Base-by-base conservation (phyloP, 2,888 invertebrate genomes). In the Copidosoma aretas region DNA sequence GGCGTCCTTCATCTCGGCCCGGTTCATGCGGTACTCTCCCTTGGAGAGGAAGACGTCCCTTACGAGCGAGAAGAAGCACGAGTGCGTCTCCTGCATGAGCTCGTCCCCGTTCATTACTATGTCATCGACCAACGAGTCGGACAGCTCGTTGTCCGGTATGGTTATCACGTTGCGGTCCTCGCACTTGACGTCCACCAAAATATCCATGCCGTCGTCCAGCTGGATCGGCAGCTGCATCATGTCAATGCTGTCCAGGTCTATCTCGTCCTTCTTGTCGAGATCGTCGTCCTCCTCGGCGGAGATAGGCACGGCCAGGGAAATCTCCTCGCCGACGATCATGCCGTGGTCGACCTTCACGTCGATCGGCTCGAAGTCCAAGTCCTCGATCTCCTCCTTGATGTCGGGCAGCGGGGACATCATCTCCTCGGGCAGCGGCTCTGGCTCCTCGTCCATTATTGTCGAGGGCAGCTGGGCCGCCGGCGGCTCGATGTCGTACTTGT, bases 11-110 rank as follows among this genome's bases (percentile, higher is more conserved):
- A 97, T 84, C 79, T 93, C 90, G 10, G 87, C 86, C 72, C 92
- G 89, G 32, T 91, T 91, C 84, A 95, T 93, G 56, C 95, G 88
- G 79, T 94, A 94, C 74, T 95, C 94, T 1, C 90, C 89, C 8
- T 93, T 90, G 0, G 94, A 93, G 63, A 93, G 93, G 77, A 97
- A 93, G 68, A 97, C 88, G 77, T 95, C 96, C 8, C 97, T 88
- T 39, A 97, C 88, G 53, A 97, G 84, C 1, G 95, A 93, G 82
- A 97, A 90, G 86, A 95, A 97, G 81, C 91, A 93, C 0, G 91
- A 89, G 75, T 93, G 93, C 0, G 93, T 93, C 60, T 93, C 93
- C 82, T 93, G 92, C 82, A 92, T 92, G n/a, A 71, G 69, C 79
- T 80, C 86, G 82, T 78, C 80, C 22, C 81, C 78, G 60, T 83